Conservation (phyloP, 1,140 invertebrate species). For the Drosophila sturtevanti region DNA sequence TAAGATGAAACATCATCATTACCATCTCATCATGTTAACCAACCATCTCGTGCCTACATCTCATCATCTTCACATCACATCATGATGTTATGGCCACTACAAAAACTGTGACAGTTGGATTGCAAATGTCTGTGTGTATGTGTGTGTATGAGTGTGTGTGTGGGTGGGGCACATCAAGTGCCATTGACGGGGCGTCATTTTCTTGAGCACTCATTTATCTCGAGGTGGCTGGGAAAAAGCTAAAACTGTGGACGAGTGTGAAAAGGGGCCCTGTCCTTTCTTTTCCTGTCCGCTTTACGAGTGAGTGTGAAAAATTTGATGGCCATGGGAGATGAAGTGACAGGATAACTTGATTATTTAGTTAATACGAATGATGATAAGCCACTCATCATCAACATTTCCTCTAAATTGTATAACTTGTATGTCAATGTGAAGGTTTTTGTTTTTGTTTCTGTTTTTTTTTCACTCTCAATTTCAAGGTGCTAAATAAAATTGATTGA, state of each 20-base stretch:
- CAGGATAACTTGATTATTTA: slow-evolving; percentile 19
- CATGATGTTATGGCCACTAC: slow-evolving; percentile 43
- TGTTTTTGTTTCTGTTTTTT: slow-evolving; percentile 17
- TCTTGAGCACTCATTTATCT: slow-evolving; percentile 71
- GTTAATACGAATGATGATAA: slow-evolving; percentile 22
- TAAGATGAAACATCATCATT: slow-evolving; percentile 20
- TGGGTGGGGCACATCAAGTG: slow-evolving; percentile 52
- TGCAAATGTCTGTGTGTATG: neutral
- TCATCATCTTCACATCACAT: slow-evolving; percentile 30
- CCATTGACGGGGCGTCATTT: slow-evolving; percentile 71
- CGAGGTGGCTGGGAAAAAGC: slow-evolving; percentile 28
- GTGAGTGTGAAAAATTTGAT: slow-evolving; percentile 20
- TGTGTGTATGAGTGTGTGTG: slow-evolving; percentile 6
- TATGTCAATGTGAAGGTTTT: slow-evolving; percentile 47
- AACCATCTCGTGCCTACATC: slow-evolving; percentile 20
- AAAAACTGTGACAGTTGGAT: slow-evolving; percentile 40
- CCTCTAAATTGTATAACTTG: slow-evolving; percentile 13
- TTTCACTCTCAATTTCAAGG: slow-evolving; percentile 22
- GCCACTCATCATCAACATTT: neutral
- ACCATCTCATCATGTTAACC: slow-evolving; percentile 22
- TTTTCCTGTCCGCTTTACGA: neutral
- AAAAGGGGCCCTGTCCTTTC: slow-evolving; percentile 9
- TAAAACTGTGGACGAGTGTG: slow-evolving; percentile 16
- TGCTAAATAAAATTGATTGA: slow-evolving; percentile 37
- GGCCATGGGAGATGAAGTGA: slow-evolving; percentile 5